Evolutionary conservation across 1,140 invertebrate species (phyloP).

Genomic region (Drosophila triauraria): DNA sequence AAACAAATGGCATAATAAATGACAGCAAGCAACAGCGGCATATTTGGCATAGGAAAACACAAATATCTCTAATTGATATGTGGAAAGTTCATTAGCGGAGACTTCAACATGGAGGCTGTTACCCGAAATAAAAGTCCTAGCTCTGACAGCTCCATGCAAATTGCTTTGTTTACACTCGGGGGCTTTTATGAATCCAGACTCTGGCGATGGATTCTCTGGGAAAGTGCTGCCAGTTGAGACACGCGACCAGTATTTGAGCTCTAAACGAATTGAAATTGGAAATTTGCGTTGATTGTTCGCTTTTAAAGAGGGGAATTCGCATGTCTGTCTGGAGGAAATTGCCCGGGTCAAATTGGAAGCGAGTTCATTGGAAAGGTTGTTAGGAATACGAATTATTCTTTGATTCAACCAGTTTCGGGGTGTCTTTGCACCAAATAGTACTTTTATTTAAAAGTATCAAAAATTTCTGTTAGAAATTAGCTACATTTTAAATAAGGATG

Average conservation of each 20-base stretch:
- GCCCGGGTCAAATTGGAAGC: conserved; percentile 26
- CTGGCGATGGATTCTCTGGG: background rate
- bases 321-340: conserved; percentile 34
- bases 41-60: background rate
- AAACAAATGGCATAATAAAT: conserved; percentile 2
- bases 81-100: conserved; percentile 4
- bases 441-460: background rate
- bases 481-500: background rate
- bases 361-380: conserved; percentile 20
- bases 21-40: background rate
- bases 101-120: background rate
- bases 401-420: background rate
- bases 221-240: conserved; percentile 27
- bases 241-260: conserved; percentile 24
- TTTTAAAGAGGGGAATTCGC: conserved; percentile 8
- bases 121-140: background rate
- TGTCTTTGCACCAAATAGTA: background rate
- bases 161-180: conserved; percentile 35
- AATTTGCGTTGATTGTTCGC: conserved; percentile 21
- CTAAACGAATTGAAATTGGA: conserved; percentile 37
- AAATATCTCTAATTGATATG: conserved; percentile 18
- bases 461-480: no score
- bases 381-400: background rate
- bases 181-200: conserved; percentile 9
- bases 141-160: conserved; percentile 13